Evolutionary conservation across 1,140 invertebrate species (phyloP).

Genomic region (Cryptotermes secundus): DNA sequence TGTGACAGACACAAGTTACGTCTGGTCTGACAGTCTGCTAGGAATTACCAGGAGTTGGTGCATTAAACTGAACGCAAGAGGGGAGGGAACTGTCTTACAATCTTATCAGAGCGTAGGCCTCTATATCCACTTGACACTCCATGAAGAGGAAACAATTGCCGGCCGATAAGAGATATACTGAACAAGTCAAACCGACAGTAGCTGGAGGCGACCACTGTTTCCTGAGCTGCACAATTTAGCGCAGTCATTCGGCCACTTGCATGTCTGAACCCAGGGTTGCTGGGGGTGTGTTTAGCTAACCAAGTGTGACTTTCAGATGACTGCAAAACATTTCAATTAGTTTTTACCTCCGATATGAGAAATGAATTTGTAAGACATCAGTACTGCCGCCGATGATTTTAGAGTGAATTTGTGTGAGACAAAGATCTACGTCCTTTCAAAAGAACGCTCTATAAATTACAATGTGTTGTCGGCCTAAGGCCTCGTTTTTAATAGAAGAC

Average conservation of each 20-base stretch:
- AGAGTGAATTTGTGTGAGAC: neutral
- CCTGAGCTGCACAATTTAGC: no score
- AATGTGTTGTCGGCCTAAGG: neutral
- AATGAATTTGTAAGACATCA: neutral
- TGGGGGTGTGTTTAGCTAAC: neutral
- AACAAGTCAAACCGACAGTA: neutral
- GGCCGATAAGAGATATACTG: neutral
- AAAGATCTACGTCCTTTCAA: neutral
- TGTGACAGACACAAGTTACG: no score
- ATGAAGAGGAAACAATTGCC: conserved; percentile 24
- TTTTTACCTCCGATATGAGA: neutral
- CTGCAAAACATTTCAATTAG: neutral
- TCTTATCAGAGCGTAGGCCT: neutral
- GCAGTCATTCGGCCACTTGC: neutral
- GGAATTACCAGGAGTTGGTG: neutral
- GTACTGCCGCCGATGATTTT: neutral
- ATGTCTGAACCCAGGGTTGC: neutral
- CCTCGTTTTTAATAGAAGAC: conserved; percentile 13
- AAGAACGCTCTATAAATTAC: neutral
- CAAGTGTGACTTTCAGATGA: neutral
- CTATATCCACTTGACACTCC: neutral
- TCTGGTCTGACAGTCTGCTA: no score
- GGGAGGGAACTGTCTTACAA: neutral
- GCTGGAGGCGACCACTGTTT: neutral
- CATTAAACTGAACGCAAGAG: neutral